Conservation (phyloP, 2,113 vertebrate genomes). For the Pardalotus punctatus region DNA sequence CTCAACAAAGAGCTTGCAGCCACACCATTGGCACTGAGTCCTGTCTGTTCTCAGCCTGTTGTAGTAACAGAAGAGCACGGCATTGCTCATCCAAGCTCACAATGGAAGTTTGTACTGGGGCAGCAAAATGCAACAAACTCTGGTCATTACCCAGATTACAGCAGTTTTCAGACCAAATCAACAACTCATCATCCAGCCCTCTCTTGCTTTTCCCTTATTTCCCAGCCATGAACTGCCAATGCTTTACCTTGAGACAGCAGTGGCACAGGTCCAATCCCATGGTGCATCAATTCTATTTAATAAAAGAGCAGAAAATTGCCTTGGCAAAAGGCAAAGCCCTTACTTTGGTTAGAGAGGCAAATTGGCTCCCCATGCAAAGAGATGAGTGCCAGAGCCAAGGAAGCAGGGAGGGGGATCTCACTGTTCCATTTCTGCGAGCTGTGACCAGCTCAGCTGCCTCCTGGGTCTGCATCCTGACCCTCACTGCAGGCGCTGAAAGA, state of each 20-base stretch:
- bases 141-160: neutral
- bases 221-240: neutral
- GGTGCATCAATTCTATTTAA: neutral
- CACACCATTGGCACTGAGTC: neutral
- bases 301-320: neutral
- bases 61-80: neutral
- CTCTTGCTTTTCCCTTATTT: neutral
- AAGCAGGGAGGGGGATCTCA: neutral
- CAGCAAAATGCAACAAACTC: accelerated
- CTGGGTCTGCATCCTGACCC: accelerated
- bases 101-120: neutral
- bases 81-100: neutral
- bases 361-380: neutral
- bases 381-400: neutral
- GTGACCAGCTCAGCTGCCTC: neutral
- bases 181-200: neutral
- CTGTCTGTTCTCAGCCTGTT: neutral
- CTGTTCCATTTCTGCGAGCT: neutral
- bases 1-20: neutral
- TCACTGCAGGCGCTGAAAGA: neutral
- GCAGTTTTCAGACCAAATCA: neutral
- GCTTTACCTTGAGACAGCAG: neutral
- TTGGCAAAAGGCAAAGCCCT: neutral
- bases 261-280: neutral
- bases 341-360: accelerated